Evolutionary conservation across 2,797 vertebrate species (phyloP), one percentile per base, ranked within the genome.

Genomic region (Falco biarmicus): DNA sequence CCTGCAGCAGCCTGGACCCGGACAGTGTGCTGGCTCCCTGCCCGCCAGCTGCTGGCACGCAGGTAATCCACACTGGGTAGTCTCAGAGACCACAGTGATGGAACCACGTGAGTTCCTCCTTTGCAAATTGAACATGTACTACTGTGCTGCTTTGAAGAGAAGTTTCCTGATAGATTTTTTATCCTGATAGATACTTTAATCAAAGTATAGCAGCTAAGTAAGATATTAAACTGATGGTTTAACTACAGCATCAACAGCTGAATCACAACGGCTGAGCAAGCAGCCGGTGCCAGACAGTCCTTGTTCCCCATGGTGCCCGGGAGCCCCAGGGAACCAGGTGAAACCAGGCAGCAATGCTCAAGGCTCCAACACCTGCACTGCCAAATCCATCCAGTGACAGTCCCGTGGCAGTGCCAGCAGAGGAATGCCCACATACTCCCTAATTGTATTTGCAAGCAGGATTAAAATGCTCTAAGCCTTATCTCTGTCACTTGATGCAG

Each of bases 221-320:
- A 79, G 82, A 56, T 32, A 34, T 57, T 76, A 95, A 93, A 74
- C 18, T 68, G 21, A 50, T 24, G 59, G 43, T 85, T 88, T 76
- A 45, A 74, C 86, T 84, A 7, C 9, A 71, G 60, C 94, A 92
- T 59, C 94, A 91, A 65, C 61, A 80, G 92, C 11, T 95, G 93
- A 96, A 90, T 90, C 92, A 95, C 79, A 73, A 8, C 0, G 2
- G 74, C 86, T 95, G 90, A 95, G 90, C 86, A 74, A 85, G 90
- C 91, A 90, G 10, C 14, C 34, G 14, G 79, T 18, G 50, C 64
- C 88, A 95, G 94, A 71, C 88, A 34, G 81, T 10, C 41, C 51
- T 17, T 11, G 26, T n/a, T 74, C 66, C 75, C 37, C 32, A n/a
- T 3, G 0, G 70, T 29, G 66, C 65, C 65, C 47, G 87, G 54